phyloP scores from a whole-genome alignment of 2,888 invertebrate species.

The Trissolcus brochymenae region DNA sequence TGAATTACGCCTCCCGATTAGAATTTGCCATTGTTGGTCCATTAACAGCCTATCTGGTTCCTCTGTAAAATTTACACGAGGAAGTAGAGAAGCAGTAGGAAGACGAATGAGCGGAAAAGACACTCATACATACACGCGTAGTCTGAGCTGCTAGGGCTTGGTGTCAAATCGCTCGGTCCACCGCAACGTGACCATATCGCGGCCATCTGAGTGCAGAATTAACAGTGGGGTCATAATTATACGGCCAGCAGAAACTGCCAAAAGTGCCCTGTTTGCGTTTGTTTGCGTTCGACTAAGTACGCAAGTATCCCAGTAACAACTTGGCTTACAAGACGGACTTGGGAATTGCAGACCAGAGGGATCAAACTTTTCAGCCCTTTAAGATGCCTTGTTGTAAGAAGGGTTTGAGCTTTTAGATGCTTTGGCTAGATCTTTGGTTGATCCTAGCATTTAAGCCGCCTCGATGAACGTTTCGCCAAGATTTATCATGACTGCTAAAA shows the following conservation, averaged over 20 bases:
- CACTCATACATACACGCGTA: constrained; percentile 12
- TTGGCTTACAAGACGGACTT: constrained; percentile 52
- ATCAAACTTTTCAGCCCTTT: constrained; percentile 62
- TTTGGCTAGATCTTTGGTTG: constrained; percentile 59
- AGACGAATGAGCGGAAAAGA: constrained; percentile 34
- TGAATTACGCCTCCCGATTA: constrained; percentile 20
- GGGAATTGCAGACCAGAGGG: constrained; percentile 57
- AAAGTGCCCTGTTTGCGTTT: constrained; percentile 23
- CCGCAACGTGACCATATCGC: constrained; percentile 71
- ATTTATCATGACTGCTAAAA: constrained; percentile 71
- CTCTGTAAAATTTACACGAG: constrained; percentile 36
- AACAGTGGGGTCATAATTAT: constrained; percentile 66
- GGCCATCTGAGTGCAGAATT: constrained; percentile 65
- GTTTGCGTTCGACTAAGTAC: constrained; percentile 43
- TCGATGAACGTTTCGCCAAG: constrained; percentile 52
- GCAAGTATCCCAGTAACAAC: constrained; percentile 40
- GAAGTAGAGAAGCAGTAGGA: constrained; percentile 36
- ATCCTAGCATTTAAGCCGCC: constrained; percentile 58
- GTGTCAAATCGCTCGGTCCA: constrained; percentile 71
- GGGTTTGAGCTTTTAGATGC: constrained; percentile 50
- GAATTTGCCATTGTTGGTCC: constrained; percentile 38
- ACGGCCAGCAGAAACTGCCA: constrained; percentile 56
- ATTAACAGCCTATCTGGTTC: constrained; percentile 39
- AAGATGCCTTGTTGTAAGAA: constrained; percentile 40
- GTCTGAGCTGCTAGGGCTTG: constrained; percentile 33